These are phyloP conservation scores for Temnopleurus reevesii DNA, from an alignment of 53 echinoderm and acorn worm species.

Conservation along the genomic window DNA sequence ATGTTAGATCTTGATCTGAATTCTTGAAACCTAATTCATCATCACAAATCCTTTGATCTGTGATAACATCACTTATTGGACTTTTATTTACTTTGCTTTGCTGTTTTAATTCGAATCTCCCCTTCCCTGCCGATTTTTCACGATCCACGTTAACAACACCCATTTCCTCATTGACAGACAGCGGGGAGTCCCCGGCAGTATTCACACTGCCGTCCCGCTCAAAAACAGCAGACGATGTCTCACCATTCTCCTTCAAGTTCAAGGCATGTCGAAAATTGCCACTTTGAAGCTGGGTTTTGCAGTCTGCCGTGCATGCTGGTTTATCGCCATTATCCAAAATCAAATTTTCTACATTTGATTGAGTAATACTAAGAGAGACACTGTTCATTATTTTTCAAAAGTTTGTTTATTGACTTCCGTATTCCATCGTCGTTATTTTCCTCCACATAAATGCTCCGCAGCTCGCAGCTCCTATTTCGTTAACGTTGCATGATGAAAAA, in stretches of 20 bases:
- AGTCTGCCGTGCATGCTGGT: neutral
- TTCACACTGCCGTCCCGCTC: slow-evolving; percentile 21
- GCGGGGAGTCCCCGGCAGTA: slow-evolving; percentile 17
- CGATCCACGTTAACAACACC: slow-evolving; percentile 34
- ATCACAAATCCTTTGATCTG: neutral
- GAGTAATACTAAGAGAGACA: neutral
- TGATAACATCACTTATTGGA: neutral
- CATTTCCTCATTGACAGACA: slow-evolving; percentile 25
- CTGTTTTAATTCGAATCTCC: neutral
- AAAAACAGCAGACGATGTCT: neutral
- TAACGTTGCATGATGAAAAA: no score
- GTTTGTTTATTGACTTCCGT: slow-evolving; percentile 48
- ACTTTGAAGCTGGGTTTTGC: neutral
- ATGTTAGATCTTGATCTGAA: no score
- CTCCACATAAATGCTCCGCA: no score
- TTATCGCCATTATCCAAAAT: slow-evolving; percentile 27
- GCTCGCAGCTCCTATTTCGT: no score
- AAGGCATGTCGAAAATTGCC: neutral
- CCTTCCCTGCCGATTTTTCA: neutral
- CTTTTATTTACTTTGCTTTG: neutral
- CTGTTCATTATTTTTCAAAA: slow-evolving; percentile 40
- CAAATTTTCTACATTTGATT: neutral
- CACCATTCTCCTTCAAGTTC: neutral
- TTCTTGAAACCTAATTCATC: neutral
- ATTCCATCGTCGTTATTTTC: slow-evolving; percentile 7